Base-by-base conservation (phyloP, 2,797 vertebrate species). In the Tenualosa ilisha region DNA sequence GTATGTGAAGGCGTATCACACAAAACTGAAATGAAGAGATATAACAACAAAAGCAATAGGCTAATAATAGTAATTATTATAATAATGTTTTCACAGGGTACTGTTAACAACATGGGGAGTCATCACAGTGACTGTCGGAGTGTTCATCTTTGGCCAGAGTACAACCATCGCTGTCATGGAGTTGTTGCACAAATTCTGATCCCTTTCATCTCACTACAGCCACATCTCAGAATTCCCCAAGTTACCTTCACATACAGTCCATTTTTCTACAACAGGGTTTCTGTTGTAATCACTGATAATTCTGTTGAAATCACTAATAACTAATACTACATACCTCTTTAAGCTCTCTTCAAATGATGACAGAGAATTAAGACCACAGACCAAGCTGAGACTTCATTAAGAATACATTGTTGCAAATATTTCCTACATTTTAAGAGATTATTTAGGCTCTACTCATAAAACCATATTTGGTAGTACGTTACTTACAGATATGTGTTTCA, bases 71-170 rank as follows among this genome's bases (percentile, higher is more conserved):
- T 54, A 43, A 81, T 8, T 20, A 26, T 24, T 12, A 46, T 50
- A 82, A 24, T 82, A 63, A 13, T 61, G 68, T 46, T 24, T 24
- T 37, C 15, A 54, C 83, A 99, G 98, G 91, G 89, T 90, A 1
- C 89, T 94, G 87, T 90, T 97, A 89, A 93, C 95, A 7, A 72
- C 85, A 15, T 99, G 98, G 98, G 96, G 97, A n/a, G 93, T 97
- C 46, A 90, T 96, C 91, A 97, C 98, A 96, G 97, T 99, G 84
- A 96, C 96, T 9, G 89, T 97, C 0, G 98, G 98, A 90, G 95
- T 96, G 0, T 99, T 99, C 94, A 97, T 99, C 93, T 99, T 99
- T 0, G 98, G 98, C 88, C 97, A 99, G 92, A 99, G 97, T n/a
- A 99, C 98, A 3, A 95, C 97, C 85, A 98, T 86, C 51, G 89